Evolutionary conservation across 2,113 vertebrate species (phyloP).

Genomic region (Chloropsis cyanopogon): DNA sequence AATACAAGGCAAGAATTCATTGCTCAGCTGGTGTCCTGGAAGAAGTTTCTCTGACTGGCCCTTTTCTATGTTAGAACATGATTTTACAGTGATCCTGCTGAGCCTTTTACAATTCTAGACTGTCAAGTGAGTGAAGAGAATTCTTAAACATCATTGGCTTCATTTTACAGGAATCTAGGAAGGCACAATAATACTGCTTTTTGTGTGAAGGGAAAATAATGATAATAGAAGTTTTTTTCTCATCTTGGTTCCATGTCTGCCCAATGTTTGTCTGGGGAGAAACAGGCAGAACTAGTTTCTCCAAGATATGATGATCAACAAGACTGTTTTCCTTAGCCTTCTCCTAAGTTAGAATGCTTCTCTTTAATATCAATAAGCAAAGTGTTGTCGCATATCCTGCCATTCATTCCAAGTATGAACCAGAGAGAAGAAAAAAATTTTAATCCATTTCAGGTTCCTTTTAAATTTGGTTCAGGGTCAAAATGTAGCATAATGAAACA

Average conservation of each 20-base stretch:
- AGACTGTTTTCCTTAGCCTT: neutral
- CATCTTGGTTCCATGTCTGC: neutral
- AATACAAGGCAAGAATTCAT: neutral
- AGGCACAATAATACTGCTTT: neutral
- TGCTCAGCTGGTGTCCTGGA: neutral
- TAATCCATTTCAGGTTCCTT: neutral
- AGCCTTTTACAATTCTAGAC: neutral
- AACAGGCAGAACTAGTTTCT: neutral
- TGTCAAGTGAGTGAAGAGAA: neutral
- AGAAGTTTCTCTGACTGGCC: neutral
- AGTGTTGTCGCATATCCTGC: neutral
- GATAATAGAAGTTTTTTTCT: neutral
- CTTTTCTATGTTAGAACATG: neutral
- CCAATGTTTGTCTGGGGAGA: neutral
- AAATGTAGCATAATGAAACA: neutral
- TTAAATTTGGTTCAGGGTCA: neutral
- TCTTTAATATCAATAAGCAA: neutral
- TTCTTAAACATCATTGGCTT: neutral
- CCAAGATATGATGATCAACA: neutral
- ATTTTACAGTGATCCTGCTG: neutral
- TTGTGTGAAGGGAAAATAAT: neutral
- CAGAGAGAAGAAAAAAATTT: neutral
- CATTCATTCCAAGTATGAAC: neutral
- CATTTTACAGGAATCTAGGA: neutral
- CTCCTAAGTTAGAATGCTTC: neutral